Base-by-base conservation (phyloP, 1,140 invertebrate genomes). In the Medauroidea extradentata region DNA sequence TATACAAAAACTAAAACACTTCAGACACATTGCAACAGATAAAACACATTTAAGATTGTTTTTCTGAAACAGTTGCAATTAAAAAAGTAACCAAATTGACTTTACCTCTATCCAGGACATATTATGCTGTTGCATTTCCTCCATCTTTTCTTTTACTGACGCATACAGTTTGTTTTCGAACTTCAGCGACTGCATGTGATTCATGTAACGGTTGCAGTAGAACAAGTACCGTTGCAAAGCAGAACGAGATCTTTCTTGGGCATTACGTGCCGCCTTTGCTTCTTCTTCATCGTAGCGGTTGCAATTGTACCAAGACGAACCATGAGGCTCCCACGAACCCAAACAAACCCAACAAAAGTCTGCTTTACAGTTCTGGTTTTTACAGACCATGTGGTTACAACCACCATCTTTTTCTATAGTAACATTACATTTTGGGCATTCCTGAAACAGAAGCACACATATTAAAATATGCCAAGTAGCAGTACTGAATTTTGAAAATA, bases 311-410 rank as follows among this genome's bases (percentile, higher is more conserved):
- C 96, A 99, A 29, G 93, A 96, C 27, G 93, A 95, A 23, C 96
- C 96, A 75, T 99, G 96, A 8, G 96, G 96, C 74, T 98, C 94
- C 97, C 97, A 99, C 1, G 94, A 93, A 25, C 96, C 96, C 38
- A 99, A 83, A 75, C 97, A 99, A 0, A 99, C 94, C 97, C 97
- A 99, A 78, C 97, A 99, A 74, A 99, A 99, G 73, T 99, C 96
- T 16, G 93, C 87, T 75, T 95, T 96, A 73, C 97, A 99, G 73
- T 94, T 94, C 76, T 96, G 93, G 79, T 98, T 99, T 79, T 98
- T 98, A 77, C 97, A 99, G 7, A 97, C 90, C 96, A 99, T 99
- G 75, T 99, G 97, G 78, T 99, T 99, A 78, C 97, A 99, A 27
- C 96, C 96, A 44, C 96, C 96, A 78, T 99, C 95, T 76, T 96